A percentile compares a stretch with the other conserved stretches of the same genome.
Evolutionary conservation across 2,797 vertebrate species (phyloP).

Genomic region (Artibeus jamaicensis): DNA sequence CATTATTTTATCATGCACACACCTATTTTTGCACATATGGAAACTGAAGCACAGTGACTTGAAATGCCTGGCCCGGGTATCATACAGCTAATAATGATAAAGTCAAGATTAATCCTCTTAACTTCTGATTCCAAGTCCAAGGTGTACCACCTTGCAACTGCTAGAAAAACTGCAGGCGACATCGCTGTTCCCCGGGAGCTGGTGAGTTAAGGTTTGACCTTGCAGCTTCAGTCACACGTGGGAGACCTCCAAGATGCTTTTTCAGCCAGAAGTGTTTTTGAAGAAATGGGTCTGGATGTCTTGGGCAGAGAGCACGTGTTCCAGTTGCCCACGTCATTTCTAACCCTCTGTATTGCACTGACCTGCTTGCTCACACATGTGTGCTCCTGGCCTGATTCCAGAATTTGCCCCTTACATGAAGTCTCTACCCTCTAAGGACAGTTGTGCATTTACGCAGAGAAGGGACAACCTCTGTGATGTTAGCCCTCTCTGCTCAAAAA

Average conservation of each 20-base stretch:
- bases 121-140: background rate
- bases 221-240: background rate
- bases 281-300: background rate
- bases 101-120: background rate
- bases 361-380: accelerated
- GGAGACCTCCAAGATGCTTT: background rate
- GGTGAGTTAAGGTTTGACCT: background rate
- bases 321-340: accelerated
- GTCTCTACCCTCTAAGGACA: background rate
- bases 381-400: background rate
- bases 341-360: background rate
- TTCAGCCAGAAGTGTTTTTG: background rate
- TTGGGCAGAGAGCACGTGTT: background rate
- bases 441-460: background rate
- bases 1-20: background rate
- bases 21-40: background rate
- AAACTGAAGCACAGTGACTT: background rate
- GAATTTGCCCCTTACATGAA: background rate
- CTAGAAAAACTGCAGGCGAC: background rate
- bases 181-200: background rate
- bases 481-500: background rate
- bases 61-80: background rate
- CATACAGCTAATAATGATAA: background rate
- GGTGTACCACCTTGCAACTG: background rate
- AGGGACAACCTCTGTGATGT: background rate